These are phyloP conservation scores for Sapayoa aenigma DNA, from an alignment of 2,113 vertebrate species.

Conservation along the genomic window DNA sequence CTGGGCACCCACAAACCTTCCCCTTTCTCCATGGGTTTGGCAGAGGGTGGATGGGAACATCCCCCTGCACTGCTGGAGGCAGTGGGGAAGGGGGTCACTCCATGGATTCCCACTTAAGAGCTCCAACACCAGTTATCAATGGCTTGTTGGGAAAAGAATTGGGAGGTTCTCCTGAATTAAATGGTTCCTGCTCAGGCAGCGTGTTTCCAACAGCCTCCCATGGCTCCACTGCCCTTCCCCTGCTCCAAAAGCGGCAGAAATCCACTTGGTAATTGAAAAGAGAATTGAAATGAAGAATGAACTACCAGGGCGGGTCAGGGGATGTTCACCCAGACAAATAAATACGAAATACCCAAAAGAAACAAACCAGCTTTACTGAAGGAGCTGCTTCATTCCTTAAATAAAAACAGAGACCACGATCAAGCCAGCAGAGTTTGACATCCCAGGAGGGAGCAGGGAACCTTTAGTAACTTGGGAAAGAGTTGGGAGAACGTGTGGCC, in stretches of 20 bases:
- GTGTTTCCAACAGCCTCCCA: neutral
- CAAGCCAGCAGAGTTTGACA: constrained; percentile 59
- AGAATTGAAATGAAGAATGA: neutral
- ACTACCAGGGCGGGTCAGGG: neutral
- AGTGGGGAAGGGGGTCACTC: neutral
- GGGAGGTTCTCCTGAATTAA: neutral
- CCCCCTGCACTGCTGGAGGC: neutral
- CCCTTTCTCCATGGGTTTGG: neutral
- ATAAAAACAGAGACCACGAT: constrained; percentile 43
- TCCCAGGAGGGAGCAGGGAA: constrained; percentile 20
- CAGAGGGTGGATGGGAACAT: neutral
- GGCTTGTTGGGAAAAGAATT: neutral
- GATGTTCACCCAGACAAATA: neutral
- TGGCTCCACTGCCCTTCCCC: neutral
- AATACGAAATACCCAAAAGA: neutral
- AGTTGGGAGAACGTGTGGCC: neutral
- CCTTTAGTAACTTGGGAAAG: neutral
- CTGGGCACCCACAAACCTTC: neutral
- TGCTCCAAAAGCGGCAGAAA: neutral
- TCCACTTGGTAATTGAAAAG: neutral
- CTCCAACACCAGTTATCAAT: neutral
- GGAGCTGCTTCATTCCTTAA: constrained; percentile 50
- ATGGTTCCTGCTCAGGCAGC: neutral
- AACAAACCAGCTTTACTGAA: constrained; percentile 67
- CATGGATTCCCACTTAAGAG: neutral